phyloP scores from a whole-genome alignment of 1,140 invertebrate species.

The Pogonomyrmex barbatus region DNA sequence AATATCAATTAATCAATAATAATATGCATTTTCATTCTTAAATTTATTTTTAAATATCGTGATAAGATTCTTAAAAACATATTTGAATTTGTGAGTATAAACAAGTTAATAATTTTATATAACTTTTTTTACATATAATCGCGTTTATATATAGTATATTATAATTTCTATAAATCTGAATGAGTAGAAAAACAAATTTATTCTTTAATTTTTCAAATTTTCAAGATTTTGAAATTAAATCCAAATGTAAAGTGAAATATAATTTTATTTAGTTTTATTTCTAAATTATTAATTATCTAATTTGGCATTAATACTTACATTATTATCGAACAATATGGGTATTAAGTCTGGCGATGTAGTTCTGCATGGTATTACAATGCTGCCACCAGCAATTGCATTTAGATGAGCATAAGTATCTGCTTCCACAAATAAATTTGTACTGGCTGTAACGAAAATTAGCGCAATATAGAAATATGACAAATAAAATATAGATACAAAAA shows the following conservation, averaged over 20 bases:
- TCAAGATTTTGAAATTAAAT: constrained; percentile 9
- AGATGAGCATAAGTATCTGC: constrained; percentile 80
- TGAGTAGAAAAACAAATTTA: neutral
- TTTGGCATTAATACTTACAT: constrained; percentile 44
- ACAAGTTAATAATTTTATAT: neutral
- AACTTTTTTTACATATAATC: neutral
- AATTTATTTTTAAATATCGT: neutral
- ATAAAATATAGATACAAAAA: neutral
- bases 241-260: neutral
- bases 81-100: constrained; percentile 64
- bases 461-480: neutral
- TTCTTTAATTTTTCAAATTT: neutral
- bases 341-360: constrained; percentile 87
- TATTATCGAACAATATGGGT: constrained; percentile 65
- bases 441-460: constrained; percentile 84
- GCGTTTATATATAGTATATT: neutral
- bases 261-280: neutral
- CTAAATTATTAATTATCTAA: neutral
- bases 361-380: constrained; percentile 88
- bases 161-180: neutral
- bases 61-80: neutral
- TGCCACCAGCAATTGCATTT: constrained; percentile 81
- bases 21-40: neutral
- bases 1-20: too few species aligned
- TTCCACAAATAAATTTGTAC: constrained; percentile 86